Percentiles rank a stretch among this genome's conserved stretches.
Evolutionary conservation across 2,797 vertebrate genomes (phyloP).

Genomic region (Gallinago solitaria): DNA sequence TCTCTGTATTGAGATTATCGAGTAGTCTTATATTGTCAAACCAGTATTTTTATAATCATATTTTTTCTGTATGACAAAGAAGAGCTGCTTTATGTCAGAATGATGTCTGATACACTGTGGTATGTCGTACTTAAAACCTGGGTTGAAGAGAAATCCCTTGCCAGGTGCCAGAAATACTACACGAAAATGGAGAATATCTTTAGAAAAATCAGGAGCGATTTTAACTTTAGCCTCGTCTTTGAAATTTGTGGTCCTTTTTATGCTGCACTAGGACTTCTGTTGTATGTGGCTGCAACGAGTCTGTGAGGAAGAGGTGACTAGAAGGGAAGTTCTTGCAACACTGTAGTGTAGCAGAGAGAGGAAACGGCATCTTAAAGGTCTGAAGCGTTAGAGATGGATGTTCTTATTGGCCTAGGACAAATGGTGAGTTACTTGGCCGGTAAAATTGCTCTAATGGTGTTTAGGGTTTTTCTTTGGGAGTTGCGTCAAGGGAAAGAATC

Average conservation of each 20-base stretch:
- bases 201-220: not conserved
- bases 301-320: constrained; percentile 16
- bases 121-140: not conserved
- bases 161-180: not conserved
- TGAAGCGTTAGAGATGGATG: not conserved
- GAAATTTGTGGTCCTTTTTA: not conserved
- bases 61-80: not conserved
- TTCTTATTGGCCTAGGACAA: not conserved
- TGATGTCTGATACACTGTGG: not conserved
- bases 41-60: not conserved
- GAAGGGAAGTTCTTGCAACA: constrained; percentile 17
- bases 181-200: not conserved
- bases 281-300: not conserved
- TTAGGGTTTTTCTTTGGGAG: not conserved
- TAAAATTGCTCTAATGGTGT: not conserved
- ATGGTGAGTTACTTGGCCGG: not conserved
- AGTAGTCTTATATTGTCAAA: not conserved
- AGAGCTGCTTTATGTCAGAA: not conserved
- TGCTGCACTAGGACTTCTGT: not conserved
- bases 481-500: not conserved
- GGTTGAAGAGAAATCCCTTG: not conserved
- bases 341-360: not conserved
- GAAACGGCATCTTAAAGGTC: not conserved
- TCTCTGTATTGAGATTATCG: not conserved
- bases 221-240: not conserved